Conservation (phyloP, 2,888 invertebrate genomes). For the Bombyx huttoni region DNA sequence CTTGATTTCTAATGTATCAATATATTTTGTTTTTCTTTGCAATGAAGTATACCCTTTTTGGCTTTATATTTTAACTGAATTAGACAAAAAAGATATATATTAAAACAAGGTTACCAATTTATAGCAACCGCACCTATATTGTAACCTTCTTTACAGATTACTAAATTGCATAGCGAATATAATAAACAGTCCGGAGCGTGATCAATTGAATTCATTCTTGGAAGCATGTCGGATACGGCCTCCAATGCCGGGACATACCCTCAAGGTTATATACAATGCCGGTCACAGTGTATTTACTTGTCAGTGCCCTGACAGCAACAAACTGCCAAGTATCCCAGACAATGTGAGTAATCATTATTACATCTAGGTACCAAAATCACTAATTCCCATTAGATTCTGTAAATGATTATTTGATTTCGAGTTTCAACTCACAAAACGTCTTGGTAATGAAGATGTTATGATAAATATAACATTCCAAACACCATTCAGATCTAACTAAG, state of each 20-base stretch:
- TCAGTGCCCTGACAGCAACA: constrained; percentile 82
- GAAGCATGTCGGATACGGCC: constrained; percentile 54
- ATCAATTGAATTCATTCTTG: constrained; percentile 44
- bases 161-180: constrained; percentile 87
- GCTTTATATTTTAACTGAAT: too few species aligned
- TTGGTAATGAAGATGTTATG: too few species aligned
- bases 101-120: too few species aligned
- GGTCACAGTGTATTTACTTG: constrained; percentile 62
- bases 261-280: constrained; percentile 48
- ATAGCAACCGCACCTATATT: background rate
- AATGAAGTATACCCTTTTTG: too few species aligned
- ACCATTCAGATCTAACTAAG: too few species aligned
- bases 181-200: constrained; percentile 65
- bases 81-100: too few species aligned
- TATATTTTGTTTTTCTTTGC: too few species aligned
- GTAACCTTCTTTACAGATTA: constrained; percentile 66
- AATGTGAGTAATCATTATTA: constrained; percentile 80
- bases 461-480: too few species aligned
- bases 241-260: constrained; percentile 52
- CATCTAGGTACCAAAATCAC: background rate
- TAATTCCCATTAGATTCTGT: background rate
- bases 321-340: constrained; percentile 94
- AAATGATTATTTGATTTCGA: too few species aligned
- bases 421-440: too few species aligned
- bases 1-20: too few species aligned